These are phyloP conservation scores for Catajapyx aquilonaris DNA, from an alignment of 1,140 invertebrate species.

Conservation along the genomic window DNA sequence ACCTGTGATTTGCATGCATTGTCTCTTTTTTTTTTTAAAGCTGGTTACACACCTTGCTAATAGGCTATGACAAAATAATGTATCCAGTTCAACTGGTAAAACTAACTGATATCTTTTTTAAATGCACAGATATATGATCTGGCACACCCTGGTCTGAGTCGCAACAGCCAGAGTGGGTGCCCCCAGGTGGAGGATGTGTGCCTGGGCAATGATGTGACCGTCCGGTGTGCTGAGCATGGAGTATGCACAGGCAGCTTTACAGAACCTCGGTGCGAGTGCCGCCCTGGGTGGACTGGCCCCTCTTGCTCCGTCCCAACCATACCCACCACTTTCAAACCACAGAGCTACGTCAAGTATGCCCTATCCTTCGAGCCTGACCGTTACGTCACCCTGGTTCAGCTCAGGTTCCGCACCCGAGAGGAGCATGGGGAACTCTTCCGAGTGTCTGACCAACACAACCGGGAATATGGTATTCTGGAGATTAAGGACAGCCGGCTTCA, in stretches of 20 bases:
- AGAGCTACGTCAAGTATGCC: conserved; percentile 89
- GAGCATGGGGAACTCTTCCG: conserved; percentile 76
- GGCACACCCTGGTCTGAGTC: conserved; percentile 60
- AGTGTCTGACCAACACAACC: conserved; percentile 80
- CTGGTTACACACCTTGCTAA: conserved; percentile 1
- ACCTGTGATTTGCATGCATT: background rate
- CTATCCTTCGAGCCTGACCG: conserved; percentile 81
- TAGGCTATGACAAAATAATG: background rate
- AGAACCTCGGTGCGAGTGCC: conserved; percentile 73
- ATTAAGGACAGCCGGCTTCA: conserved; percentile 73
- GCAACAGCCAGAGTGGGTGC: conserved; percentile 68
- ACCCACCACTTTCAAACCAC: conserved; percentile 69
- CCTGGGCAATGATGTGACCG: conserved; percentile 45
- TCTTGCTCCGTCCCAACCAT: conserved; percentile 65
- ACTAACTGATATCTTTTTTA: conserved; percentile 5
- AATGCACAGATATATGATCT: conserved; percentile 57
- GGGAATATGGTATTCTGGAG: conserved; percentile 86
- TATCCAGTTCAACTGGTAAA: background rate
- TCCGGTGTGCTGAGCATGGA: conserved; percentile 74
- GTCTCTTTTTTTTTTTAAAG: conserved; percentile 1
- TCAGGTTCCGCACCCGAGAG: conserved; percentile 81
- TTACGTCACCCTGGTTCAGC: conserved; percentile 75
- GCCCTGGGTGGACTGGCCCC: conserved; percentile 75
- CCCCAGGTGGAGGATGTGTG: conserved; percentile 76
- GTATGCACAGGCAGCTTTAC: conserved; percentile 74